These are phyloP conservation scores for Dolichopus griseipennis DNA, from an alignment of 2,888 invertebrate genomes.

Conservation along the genomic window DNA sequence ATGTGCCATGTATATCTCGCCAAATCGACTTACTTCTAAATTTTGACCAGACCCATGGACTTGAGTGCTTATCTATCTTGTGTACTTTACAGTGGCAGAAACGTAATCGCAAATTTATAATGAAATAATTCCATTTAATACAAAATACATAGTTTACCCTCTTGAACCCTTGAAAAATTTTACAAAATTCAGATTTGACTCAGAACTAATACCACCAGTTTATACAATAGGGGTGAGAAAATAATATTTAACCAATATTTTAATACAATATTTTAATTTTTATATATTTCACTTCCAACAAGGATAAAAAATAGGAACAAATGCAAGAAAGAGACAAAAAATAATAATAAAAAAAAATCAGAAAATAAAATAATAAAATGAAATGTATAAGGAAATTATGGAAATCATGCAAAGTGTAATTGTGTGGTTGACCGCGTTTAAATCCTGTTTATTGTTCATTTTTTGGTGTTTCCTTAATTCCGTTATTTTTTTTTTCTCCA, in stretches of 20 bases:
- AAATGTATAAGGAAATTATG: background rate
- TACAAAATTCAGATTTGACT: background rate
- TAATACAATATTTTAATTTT: no score
- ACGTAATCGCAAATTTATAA: no score
- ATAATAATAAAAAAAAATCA: background rate
- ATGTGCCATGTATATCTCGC: background rate
- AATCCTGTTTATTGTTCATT: background rate
- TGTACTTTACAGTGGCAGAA: no score
- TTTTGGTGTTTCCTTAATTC: background rate
- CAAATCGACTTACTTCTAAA: no score
- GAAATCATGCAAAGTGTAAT: conserved; percentile 6
- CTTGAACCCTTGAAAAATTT: background rate
- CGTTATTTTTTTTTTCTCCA: background rate
- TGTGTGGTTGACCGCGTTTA: conserved; percentile 6
- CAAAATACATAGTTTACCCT: background rate
- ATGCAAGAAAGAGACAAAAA: background rate
- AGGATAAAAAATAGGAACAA: background rate
- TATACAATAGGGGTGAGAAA: background rate
- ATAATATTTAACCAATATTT: background rate
- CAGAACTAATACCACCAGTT: background rate
- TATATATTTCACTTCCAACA: no score
- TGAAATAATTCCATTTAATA: no score
- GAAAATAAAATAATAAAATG: background rate
- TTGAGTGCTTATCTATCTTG: background rate
- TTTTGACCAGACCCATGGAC: no score